Evolutionary conservation across 2,113 vertebrate genomes (phyloP).

Genomic region (Leptodactylus fuscus): DNA sequence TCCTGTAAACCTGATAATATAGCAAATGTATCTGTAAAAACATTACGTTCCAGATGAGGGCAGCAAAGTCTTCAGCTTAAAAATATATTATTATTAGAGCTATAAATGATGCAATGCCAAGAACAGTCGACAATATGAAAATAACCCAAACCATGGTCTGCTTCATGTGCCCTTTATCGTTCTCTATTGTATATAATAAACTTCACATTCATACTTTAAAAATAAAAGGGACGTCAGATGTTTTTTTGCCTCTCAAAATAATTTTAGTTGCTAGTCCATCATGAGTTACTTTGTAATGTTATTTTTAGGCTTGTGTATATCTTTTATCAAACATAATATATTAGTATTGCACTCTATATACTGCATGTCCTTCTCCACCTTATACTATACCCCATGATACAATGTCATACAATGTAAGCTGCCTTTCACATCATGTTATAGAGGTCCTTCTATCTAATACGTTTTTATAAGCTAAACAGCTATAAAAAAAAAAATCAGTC

Average conservation of each 20-base stretch:
- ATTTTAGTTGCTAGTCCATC: neutral
- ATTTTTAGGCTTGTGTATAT: neutral
- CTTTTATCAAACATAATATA: neutral
- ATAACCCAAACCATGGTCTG: neutral
- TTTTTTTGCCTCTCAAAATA: neutral
- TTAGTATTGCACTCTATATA: too few species aligned
- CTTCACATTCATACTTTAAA: neutral
- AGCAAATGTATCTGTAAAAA: constrained; percentile 7
- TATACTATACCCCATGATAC: too few species aligned
- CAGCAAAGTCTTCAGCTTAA: constrained; percentile 33
- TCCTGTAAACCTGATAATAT: neutral
- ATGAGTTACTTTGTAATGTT: neutral
- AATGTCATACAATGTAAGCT: too few species aligned
- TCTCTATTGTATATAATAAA: neutral
- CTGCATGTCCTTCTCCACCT: too few species aligned
- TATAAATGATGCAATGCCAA: constrained; percentile 6
- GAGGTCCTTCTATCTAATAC: too few species aligned
- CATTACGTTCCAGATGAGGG: constrained; percentile 22
- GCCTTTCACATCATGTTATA: too few species aligned
- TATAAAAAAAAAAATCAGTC: too few species aligned
- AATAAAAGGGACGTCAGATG: neutral
- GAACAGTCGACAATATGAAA: neutral
- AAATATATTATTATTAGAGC: neutral
- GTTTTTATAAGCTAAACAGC: too few species aligned
- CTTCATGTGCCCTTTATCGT: too few species aligned